Conservation (phyloP, 2,797 vertebrate genomes). For the Eurystomus glaucurus region DNA sequence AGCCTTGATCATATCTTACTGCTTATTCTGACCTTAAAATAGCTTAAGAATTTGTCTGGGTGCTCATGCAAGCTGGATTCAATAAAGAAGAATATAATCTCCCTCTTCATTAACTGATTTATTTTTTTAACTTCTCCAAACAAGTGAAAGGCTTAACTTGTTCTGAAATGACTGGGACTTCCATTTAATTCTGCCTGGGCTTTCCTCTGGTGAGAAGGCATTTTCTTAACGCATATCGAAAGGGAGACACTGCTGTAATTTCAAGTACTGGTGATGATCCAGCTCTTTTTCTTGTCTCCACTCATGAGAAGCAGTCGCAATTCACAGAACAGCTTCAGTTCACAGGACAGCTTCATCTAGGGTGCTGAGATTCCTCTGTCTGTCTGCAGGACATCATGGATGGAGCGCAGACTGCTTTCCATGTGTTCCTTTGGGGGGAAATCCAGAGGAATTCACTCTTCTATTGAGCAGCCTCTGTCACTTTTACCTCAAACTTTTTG, state of each 20-base stretch:
- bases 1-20: neutral
- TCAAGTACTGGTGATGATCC: neutral
- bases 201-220: neutral
- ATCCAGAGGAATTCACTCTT: neutral
- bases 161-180: neutral
- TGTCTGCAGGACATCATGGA: neutral
- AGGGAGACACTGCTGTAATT: neutral
- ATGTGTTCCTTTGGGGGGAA: neutral
- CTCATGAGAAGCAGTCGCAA: neutral
- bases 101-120: neutral
- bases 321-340: neutral
- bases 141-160: neutral
- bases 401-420: neutral
- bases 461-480: neutral
- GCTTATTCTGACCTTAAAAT: neutral
- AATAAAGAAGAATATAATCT: neutral
- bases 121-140: neutral
- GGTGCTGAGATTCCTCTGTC: rapidly evolving
- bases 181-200: neutral
- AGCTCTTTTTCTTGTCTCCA: neutral
- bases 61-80: neutral
- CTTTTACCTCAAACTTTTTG: neutral
- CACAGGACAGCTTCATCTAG: neutral
- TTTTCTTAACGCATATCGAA: neutral
- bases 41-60: neutral